Conservation (phyloP, 1,140 invertebrate species). For the Conopomorpha cramerella region DNA sequence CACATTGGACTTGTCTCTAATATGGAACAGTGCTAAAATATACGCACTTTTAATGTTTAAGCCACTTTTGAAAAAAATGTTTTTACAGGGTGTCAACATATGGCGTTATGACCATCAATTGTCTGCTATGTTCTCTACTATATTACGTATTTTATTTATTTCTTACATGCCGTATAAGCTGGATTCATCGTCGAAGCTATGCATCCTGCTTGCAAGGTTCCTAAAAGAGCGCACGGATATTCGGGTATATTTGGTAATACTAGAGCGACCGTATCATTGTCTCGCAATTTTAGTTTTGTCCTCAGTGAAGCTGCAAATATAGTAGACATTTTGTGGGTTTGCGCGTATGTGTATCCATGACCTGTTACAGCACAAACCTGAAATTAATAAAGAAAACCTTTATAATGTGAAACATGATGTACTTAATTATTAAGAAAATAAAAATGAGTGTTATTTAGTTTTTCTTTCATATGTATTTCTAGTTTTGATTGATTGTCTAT, state of each 20-base stretch:
- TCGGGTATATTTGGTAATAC: slow-evolving; percentile 80
- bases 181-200: slow-evolving; percentile 80
- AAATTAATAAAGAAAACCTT: slow-evolving; percentile 6
- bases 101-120: too few relatives aligned
- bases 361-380: slow-evolving; percentile 76
- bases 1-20: neutral
- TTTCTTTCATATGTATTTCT: too few relatives aligned
- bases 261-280: slow-evolving; percentile 74
- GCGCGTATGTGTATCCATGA: slow-evolving; percentile 71
- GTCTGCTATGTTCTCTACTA: too few relatives aligned
- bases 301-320: slow-evolving; percentile 73
- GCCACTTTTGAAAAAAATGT: too few relatives aligned
- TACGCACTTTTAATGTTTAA: too few relatives aligned
- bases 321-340: slow-evolving; percentile 66
- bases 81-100: too few relatives aligned
- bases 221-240: slow-evolving; percentile 70
- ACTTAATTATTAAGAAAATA: too few relatives aligned
- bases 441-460: too few relatives aligned
- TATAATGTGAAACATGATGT: neutral
- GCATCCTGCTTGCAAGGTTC: slow-evolving; percentile 72
- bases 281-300: slow-evolving; percentile 67
- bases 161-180: slow-evolving; percentile 74
- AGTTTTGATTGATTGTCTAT: too few relatives aligned
- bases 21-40: neutral
- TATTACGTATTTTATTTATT: too few relatives aligned